Base-by-base conservation (phyloP, 2,888 invertebrate genomes). In the Sylvicola cinctus region DNA sequence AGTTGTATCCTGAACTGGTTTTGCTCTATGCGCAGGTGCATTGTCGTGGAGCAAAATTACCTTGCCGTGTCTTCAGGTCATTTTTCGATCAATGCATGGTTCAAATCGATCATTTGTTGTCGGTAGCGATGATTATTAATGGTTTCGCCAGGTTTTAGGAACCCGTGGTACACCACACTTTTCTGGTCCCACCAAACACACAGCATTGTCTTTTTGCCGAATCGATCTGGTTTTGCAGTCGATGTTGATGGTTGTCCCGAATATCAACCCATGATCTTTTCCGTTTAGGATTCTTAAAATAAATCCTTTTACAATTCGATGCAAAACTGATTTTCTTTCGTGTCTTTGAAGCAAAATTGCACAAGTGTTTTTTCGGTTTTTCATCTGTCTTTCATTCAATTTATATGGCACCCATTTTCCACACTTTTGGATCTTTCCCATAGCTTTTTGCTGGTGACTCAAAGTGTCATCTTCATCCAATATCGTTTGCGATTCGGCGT, bases 21-120 rank as follows among this genome's bases (percentile, higher is more conserved):
- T 38, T 33, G 35, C 35, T 28, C 15, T 32, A 32, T 34, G 32
- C 33, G 16, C 25, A 3, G 23, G 20, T 36, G 45, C 41, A 34
- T 43, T 42, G 26, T 43, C 40, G 36, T 42, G 41, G 2, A 39
- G 36, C n/a, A 17, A 40, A 40, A 40, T 25, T 39, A 38, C 31
- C 42, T 40, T 36, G 28, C 32, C 12, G 16, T 15, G 11, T 39
- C 41, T 40, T 40, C 41, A 35, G 38, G 38, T 16, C 39, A 38
- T 40, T 44, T 38, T 38, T 38, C 32, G 23, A 6, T 11, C 33
- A 38, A 26, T 8, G 33, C 35, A 11, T 26, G 37, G 16, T 20
- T 28, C 29, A 37, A 37, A 32, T 37, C 32, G 32, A 35, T 32
- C 33, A 39, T 17, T 37, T 36, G 39, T 39, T 37, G 35, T 31